Conservation (phyloP, 2,797 vertebrate genomes). For the Gymnodraco acuticeps region DNA sequence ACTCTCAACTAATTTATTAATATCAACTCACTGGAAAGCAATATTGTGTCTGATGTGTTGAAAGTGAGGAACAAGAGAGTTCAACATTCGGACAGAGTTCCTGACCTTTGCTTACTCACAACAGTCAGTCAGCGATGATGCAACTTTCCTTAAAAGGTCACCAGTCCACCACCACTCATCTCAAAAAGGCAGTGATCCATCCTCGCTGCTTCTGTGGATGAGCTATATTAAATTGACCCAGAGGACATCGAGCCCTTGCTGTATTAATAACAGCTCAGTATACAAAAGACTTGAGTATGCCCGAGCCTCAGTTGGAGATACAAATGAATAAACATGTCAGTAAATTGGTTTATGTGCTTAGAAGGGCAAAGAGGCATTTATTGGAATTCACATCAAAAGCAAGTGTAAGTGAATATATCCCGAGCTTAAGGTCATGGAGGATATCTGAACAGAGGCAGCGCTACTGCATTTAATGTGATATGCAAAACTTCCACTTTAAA, state of each 20-base stretch:
- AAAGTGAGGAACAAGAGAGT: neutral
- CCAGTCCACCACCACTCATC: slow-evolving; percentile 30
- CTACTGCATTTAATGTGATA: slow-evolving; percentile 17
- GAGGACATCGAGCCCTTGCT: slow-evolving; percentile 47
- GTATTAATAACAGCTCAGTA: slow-evolving; percentile 44
- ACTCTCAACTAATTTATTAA: neutral
- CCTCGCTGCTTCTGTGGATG: slow-evolving; percentile 36
- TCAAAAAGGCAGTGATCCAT: slow-evolving; percentile 39
- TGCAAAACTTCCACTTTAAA: slow-evolving; percentile 47
- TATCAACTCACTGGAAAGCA: neutral
- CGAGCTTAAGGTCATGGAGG: slow-evolving; percentile 50
- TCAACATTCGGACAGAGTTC: neutral
- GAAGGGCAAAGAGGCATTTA: slow-evolving; percentile 43
- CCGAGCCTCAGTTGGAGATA: slow-evolving; percentile 35
- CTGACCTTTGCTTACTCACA: slow-evolving; percentile 8
- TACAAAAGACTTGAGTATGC: slow-evolving; percentile 12
- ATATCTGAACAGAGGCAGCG: slow-evolving; percentile 27
- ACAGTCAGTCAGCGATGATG: slow-evolving; percentile 1
- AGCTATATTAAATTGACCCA: slow-evolving; percentile 51
- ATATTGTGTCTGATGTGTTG: neutral
- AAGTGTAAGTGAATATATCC: slow-evolving; percentile 26
- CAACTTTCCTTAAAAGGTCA: slow-evolving; percentile 44
- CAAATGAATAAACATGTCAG: slow-evolving; percentile 54
- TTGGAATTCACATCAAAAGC: slow-evolving; percentile 45
- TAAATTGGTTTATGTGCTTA: slow-evolving; percentile 54